phyloP scores from a whole-genome alignment of 2,113 vertebrate genomes.

The Varanus salvator region DNA sequence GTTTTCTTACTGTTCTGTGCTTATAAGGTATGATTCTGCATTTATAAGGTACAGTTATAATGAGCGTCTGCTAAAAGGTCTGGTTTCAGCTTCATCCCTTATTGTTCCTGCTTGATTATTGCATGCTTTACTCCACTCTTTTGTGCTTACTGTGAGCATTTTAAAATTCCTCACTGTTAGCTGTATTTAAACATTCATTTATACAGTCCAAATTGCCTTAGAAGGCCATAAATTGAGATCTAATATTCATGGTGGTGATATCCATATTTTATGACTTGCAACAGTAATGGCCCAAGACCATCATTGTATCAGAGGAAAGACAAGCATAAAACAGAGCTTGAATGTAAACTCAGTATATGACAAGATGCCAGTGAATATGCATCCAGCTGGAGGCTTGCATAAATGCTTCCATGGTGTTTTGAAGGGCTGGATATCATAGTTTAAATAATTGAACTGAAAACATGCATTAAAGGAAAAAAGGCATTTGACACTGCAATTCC shows the following conservation, averaged over 20 bases:
- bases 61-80: no score
- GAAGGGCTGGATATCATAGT: neutral
- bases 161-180: constrained; percentile 54
- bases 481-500: neutral
- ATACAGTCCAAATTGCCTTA: constrained; percentile 37
- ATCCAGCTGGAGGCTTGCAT: constrained; percentile 48
- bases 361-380: constrained; percentile 30
- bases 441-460: constrained; percentile 32
- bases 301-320: constrained; percentile 22
- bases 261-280: constrained; percentile 40
- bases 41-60: neutral
- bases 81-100: neutral
- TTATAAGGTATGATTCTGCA: neutral
- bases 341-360: constrained; percentile 22
- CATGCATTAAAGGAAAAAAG: neutral
- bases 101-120: neutral
- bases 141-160: constrained; percentile 40
- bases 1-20: neutral
- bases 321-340: constrained; percentile 26
- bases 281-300: constrained; percentile 52
- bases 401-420: neutral
- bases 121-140: constrained; percentile 42
- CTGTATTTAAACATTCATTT: constrained; percentile 57
- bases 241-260: constrained; percentile 49
- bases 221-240: constrained; percentile 43